Base-by-base conservation (phyloP, 2,888 invertebrate genomes). In the Conops quadrifasciatus region DNA sequence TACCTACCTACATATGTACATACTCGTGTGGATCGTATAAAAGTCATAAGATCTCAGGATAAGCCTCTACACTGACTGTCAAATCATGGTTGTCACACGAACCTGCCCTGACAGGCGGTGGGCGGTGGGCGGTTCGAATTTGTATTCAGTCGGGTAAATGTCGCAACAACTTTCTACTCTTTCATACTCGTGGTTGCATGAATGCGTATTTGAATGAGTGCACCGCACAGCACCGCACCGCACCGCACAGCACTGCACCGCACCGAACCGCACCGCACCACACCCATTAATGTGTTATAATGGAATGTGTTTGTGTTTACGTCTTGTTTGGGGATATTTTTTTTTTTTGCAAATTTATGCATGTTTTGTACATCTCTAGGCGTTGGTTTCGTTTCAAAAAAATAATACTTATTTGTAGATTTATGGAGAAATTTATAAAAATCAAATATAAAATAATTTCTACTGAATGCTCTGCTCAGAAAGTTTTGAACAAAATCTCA, bases 361-460 rank as follows among this genome's bases (percentile, higher is more conserved):
- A 58, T 21, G 62, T 58, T 60, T 43, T 68, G 68, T 36, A 16
- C 47, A 13, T 24, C 24, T 19, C 56, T 67, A 24, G 47, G 58
- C n/a, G 58, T 3, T 13, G 51, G n/a, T 53, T 19, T 30, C 28
- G 51, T 43, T n/a, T 67, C 26, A 24, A 56, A 67, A 56, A 45
- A n/a, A n/a, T n/a, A n/a, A 45, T 67, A 67, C 59, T 60, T 67
- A 47, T 60, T 67, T 67, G 67, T 47, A 62, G 60, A 67, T 60
- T 67, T 67, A 67, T 67, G 47, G 67, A 60, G 67, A 67, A 67
- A 28, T 67, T 59, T 43, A 49, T 47, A 60, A 62, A 68, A 68
- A 53, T 68, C 68, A 62, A 53, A n/a, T n/a, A n/a, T n/a, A n/a
- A 67, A 59, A 67, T 67, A 67, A 67, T 49, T 60, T 67, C 60